These are phyloP conservation scores for Pristionchus exspectatus DNA, from an alignment of 2,888 invertebrate genomes.

Conservation along the genomic window DNA sequence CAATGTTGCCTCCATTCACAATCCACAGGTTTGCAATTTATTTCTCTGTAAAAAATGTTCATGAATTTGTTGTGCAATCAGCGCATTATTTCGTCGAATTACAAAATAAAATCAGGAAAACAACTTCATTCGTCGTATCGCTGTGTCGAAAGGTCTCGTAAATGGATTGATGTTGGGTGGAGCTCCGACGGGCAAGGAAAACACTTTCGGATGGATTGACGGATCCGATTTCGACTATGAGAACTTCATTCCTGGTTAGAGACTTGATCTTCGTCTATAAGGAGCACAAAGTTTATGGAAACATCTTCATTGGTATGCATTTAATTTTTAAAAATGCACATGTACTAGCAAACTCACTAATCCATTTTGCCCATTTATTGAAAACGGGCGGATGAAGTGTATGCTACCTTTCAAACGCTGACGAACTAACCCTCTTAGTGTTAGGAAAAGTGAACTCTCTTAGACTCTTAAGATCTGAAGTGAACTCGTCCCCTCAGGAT, in stretches of 20 bases:
- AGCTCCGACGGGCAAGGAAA: background rate
- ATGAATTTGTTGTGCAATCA: background rate
- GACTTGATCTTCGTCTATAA: no score
- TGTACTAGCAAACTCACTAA: no score
- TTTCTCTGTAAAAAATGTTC: background rate
- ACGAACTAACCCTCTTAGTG: no score
- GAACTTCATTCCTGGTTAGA: conserved; percentile 34
- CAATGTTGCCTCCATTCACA: conserved; percentile 17
- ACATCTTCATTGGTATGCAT: background rate
- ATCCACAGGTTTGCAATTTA: background rate
- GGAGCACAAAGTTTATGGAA: background rate
- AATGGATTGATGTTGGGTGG: conserved; percentile 26
- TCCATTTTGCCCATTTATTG: no score
- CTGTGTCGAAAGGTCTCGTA: conserved; percentile 8
- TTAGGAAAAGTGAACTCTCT: no score
- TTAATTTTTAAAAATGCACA: no score
- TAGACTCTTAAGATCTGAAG: no score
- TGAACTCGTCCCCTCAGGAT: no score
- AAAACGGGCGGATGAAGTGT: no score
- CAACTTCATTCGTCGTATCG: conserved; percentile 14
- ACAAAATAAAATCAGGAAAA: background rate
- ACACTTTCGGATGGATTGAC: conserved; percentile 15
- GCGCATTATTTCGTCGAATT: background rate
- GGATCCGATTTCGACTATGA: background rate
- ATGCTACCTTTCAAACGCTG: no score